phyloP scores from a whole-genome alignment of 2,888 invertebrate genomes.

The Tetragonisca angustula region DNA sequence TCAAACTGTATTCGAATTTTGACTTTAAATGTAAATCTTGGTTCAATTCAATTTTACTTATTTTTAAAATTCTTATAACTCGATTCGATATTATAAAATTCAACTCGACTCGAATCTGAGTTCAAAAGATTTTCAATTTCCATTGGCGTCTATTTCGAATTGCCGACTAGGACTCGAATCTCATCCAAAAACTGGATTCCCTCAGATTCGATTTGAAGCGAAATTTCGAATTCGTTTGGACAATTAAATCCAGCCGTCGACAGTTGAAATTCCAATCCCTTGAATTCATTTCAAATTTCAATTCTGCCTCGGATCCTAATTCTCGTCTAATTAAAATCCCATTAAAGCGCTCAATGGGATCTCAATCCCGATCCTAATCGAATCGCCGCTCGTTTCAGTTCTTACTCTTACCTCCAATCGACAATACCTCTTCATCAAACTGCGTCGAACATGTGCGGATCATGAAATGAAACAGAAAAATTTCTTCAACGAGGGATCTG shows the following conservation, averaged over 20 bases:
- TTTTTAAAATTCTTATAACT: too few species aligned
- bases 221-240: neutral
- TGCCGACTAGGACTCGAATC: neutral
- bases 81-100: too few species aligned
- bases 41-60: too few species aligned
- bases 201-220: neutral
- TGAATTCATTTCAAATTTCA: neutral
- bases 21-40: neutral
- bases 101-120: too few species aligned
- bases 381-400: neutral
- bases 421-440: neutral
- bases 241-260: neutral
- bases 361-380: neutral
- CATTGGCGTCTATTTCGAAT: too few species aligned
- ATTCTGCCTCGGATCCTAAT: too few species aligned
- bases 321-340: too few species aligned
- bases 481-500: neutral
- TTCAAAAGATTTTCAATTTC: too few species aligned
- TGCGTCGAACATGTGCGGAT: neutral
- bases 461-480: constrained; percentile 1
- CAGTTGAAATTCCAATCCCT: neutral
- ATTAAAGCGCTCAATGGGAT: too few species aligned
- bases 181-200: neutral
- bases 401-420: neutral
- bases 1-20: too few species aligned